phyloP scores from a whole-genome alignment of 1,140 invertebrate genomes.

The Spodoptera frugiperda region DNA sequence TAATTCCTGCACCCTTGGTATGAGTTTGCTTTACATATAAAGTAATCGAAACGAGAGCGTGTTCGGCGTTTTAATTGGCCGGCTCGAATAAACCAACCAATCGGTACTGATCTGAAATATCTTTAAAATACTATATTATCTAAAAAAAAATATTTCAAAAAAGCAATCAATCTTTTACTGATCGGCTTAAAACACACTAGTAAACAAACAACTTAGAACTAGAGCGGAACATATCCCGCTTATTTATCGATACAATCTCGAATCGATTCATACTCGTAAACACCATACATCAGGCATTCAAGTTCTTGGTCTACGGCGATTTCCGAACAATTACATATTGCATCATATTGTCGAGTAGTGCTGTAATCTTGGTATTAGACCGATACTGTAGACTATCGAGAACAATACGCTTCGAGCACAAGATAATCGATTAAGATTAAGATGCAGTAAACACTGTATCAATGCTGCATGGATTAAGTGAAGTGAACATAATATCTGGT shows the following conservation, averaged over 20 bases:
- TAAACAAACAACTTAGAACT: no score
- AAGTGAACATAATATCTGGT: conserved; percentile 18
- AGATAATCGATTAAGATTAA: conserved; percentile 36
- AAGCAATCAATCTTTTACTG: no score
- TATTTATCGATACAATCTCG: background rate
- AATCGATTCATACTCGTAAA: conserved; percentile 15
- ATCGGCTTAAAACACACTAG: no score
- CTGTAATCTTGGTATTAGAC: conserved; percentile 9
- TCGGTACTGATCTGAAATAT: no score
- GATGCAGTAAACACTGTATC: conserved; percentile 31
- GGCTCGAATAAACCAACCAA: no score
- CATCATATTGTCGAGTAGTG: conserved; percentile 23
- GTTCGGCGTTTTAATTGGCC: no score
- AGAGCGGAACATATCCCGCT: no score
- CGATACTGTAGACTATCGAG: conserved; percentile 18
- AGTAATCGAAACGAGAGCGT: no score
- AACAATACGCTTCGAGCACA: conserved; percentile 26
- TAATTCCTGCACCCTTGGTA: no score
- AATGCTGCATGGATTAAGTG: conserved; percentile 38
- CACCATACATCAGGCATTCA: conserved; percentile 19
- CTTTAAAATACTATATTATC: no score
- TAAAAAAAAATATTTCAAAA: no score
- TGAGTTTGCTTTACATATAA: no score
- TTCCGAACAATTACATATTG: conserved; percentile 24
- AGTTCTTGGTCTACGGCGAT: background rate